Evolutionary conservation across 2,888 invertebrate genomes (phyloP).

Genomic region (Clanis bilineata): DNA sequence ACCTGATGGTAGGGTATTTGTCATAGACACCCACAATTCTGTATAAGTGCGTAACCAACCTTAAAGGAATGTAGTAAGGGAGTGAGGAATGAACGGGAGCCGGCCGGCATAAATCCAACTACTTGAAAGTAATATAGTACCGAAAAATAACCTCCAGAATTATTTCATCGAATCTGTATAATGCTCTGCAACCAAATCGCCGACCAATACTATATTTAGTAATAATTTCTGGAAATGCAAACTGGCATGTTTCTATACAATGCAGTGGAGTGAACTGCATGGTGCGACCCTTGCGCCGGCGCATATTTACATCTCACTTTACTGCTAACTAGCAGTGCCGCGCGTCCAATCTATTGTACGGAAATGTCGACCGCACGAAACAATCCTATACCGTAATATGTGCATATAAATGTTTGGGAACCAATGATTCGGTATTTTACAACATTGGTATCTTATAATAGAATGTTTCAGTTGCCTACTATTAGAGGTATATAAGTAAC

Average conservation of each 20-base stretch:
- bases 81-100: no score
- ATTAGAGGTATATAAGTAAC: background rate
- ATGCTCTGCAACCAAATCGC: no score
- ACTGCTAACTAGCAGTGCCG: conserved; percentile 58
- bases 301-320: conserved; percentile 62
- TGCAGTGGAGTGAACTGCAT: conserved; percentile 41
- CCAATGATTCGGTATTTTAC: conserved; percentile 46
- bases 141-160: no score
- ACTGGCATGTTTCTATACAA: conserved; percentile 33
- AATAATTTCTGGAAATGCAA: background rate
- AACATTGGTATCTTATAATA: conserved; percentile 20
- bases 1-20: no score
- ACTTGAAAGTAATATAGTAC: no score
- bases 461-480: background rate
- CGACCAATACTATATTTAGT: background rate
- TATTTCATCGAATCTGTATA: no score
- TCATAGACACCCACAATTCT: no score
- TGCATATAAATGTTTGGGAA: conserved; percentile 72
- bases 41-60: no score
- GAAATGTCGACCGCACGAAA: conserved; percentile 74
- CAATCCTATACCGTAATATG: conserved; percentile 72
- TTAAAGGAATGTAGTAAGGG: no score
- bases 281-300: conserved; percentile 49
- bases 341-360: conserved; percentile 69
- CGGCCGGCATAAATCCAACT: no score